Conservation (phyloP, 2,888 invertebrate genomes). For the Chloromyia formosa region DNA sequence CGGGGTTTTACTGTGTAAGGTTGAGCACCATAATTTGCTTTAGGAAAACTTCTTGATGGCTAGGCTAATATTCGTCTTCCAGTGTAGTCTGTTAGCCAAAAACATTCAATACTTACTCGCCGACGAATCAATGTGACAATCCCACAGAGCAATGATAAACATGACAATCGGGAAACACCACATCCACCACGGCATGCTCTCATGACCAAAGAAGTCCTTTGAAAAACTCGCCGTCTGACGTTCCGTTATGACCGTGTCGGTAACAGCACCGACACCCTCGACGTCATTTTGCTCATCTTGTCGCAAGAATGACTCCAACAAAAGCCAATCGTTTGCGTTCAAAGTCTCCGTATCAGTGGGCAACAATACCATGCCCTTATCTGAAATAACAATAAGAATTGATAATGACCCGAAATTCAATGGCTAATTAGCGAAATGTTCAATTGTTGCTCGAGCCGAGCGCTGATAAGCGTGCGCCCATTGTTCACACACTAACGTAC, state of each 20-base stretch:
- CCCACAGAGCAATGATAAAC: conserved; percentile 29
- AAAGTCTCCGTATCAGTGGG: conserved; percentile 26
- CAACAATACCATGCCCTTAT: conserved; percentile 42
- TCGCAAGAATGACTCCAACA: conserved; percentile 36
- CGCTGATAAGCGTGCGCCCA: conserved; percentile 3
- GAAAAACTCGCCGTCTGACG: neutral
- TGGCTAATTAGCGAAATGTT: neutral
- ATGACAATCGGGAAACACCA: conserved; percentile 33
- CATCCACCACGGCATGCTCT: conserved; percentile 33
- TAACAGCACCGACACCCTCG: neutral
- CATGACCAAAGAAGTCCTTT: neutral
- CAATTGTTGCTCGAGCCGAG: neutral
- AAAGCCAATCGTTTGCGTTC: conserved; percentile 41
- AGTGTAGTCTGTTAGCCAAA: no score
- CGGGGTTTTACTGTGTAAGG: no score
- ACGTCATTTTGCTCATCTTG: conserved; percentile 12
- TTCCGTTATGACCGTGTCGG: conserved; percentile 32
- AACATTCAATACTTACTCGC: conserved; percentile 8
- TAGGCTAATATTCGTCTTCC: no score
- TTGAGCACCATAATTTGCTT: no score
- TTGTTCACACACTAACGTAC: neutral
- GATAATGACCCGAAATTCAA: neutral
- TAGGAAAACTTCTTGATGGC: no score
- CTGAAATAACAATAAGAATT: conserved; percentile 18
- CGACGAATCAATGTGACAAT: conserved; percentile 19